phyloP scores from a whole-genome alignment of 1,140 invertebrate species.

The Nephotettix cincticeps region DNA sequence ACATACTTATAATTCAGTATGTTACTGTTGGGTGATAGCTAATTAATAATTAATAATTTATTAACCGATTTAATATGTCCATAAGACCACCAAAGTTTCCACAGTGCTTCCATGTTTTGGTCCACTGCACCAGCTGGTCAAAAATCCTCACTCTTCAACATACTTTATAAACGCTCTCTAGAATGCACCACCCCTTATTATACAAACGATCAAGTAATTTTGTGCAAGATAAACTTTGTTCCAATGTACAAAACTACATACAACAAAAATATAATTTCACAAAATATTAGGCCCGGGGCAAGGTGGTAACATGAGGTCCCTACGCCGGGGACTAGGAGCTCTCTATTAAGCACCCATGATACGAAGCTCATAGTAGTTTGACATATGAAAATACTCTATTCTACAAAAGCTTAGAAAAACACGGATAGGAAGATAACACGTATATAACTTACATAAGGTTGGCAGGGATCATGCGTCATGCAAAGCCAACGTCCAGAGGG shows the following conservation, averaged over 20 bases:
- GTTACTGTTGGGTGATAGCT: too few species aligned
- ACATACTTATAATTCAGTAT: too few species aligned
- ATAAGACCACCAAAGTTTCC: conserved; percentile 14
- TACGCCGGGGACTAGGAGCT: too few species aligned
- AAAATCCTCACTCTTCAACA: conserved; percentile 11
- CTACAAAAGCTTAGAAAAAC: conserved; percentile 18
- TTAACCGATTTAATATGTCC: too few species aligned
- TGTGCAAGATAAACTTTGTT: conserved; percentile 4
- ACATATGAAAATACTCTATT: conserved; percentile 12
- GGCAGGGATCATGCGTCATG: conserved; percentile 13
- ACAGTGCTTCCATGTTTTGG: background rate
- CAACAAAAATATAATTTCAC: conserved; percentile 19
- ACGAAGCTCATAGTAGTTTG: background rate
- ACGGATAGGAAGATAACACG: background rate
- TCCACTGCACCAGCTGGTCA: conserved; percentile 24
- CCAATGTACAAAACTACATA: conserved; percentile 10
- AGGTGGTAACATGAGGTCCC: background rate
- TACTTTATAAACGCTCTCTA: background rate
- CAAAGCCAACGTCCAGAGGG: background rate
- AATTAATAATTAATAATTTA: too few species aligned
- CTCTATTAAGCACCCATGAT: background rate
- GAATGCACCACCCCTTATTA: background rate
- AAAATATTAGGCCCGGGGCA: background rate
- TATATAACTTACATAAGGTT: conserved; percentile 1
- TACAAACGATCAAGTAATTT: conserved; percentile 11